These are phyloP conservation scores for Epinephelus fuscoguttatus DNA, from an alignment of 2,113 vertebrate species.

Conservation along the genomic window DNA sequence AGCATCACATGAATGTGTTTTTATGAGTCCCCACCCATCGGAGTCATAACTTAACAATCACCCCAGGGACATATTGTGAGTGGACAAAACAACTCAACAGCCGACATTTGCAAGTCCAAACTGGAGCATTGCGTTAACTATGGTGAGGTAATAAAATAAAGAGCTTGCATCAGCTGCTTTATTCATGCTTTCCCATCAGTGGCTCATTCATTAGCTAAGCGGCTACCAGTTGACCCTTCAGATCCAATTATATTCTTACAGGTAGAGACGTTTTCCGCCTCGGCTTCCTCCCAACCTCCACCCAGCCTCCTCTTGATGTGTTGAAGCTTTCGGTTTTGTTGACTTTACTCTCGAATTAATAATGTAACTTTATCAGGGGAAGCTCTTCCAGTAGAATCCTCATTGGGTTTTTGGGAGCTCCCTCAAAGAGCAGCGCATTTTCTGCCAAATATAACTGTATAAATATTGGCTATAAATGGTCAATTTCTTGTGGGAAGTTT, in stretches of 20 bases:
- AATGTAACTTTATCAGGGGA: neutral
- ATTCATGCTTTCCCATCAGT: constrained; percentile 16
- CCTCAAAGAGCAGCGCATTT: constrained; percentile 30
- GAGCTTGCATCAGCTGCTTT: constrained; percentile 1
- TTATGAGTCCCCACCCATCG: constrained; percentile 6
- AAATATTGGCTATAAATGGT: constrained; percentile 45
- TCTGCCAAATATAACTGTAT: constrained; percentile 23
- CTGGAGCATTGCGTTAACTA: neutral
- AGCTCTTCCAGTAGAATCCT: constrained; percentile 4
- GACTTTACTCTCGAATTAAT: constrained; percentile 1
- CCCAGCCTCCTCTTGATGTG: neutral
- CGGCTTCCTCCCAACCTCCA: neutral
- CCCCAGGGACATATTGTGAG: neutral
- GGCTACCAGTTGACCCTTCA: neutral
- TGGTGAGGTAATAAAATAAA: neutral
- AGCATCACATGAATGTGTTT: neutral
- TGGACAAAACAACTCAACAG: neutral
- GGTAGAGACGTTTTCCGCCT: neutral
- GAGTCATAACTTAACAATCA: neutral
- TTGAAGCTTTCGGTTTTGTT: neutral
- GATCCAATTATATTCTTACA: constrained; percentile 5
- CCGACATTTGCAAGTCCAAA: neutral
- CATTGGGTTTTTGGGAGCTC: constrained; percentile 2
- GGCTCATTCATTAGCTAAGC: constrained; percentile 22
- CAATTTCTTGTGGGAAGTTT: constrained; percentile 21